Conservation (phyloP, 2,888 invertebrate genomes). For the Ophion costatus region DNA sequence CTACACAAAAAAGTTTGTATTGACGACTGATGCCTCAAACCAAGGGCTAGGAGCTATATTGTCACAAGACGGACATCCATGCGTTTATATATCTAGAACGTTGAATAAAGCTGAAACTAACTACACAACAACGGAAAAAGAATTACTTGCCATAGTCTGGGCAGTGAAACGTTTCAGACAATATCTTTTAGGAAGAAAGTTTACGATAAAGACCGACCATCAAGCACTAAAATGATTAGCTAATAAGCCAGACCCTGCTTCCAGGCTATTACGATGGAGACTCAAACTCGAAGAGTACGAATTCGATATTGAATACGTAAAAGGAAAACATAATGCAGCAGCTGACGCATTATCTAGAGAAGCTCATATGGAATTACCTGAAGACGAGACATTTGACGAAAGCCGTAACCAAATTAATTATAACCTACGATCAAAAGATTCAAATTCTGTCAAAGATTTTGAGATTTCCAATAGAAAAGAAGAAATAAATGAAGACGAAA, state of each 20-base stretch:
- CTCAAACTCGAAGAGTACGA: too few relatives aligned
- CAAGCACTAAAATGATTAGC: slow-evolving; percentile 74
- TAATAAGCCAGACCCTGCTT: slow-evolving; percentile 38
- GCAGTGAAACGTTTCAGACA: slow-evolving; percentile 66
- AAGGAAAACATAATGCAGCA: too few relatives aligned
- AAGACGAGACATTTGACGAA: background rate
- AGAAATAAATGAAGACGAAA: background rate
- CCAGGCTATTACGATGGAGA: background rate
- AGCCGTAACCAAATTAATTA: background rate
- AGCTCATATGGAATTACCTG: background rate
- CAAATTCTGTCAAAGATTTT: background rate
- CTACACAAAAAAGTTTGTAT: slow-evolving; percentile 69
- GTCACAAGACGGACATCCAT: slow-evolving; percentile 77
- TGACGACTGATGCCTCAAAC: slow-evolving; percentile 75
- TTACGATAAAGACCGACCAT: slow-evolving; percentile 73
- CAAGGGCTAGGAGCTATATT: slow-evolving; percentile 74
- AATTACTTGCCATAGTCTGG: slow-evolving; percentile 60
- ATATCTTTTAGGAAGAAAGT: slow-evolving; percentile 69
- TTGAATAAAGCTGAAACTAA: slow-evolving; percentile 60
- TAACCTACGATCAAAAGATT: background rate
- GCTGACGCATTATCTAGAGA: too few relatives aligned
- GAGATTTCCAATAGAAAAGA: background rate
- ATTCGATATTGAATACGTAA: too few relatives aligned
- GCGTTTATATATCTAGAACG: slow-evolving; percentile 76
- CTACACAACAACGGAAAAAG: slow-evolving; percentile 69